Evolutionary conservation across 2,797 vertebrate genomes (phyloP).

Genomic region (Megaceryle alcyon): DNA sequence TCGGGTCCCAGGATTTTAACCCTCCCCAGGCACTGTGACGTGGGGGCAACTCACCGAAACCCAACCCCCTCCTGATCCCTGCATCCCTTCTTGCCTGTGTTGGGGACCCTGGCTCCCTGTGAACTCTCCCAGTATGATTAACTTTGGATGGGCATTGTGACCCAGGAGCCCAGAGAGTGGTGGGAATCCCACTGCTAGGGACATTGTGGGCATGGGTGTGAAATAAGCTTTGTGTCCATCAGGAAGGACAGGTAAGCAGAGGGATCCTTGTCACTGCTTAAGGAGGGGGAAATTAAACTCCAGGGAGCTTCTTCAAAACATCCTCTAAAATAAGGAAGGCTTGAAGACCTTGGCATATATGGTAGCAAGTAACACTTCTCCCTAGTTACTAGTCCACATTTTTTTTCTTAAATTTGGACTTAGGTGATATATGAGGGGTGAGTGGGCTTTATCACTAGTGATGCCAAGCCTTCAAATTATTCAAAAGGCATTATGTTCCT

Average conservation of each 20-base stretch:
- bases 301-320: background rate
- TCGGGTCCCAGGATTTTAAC: background rate
- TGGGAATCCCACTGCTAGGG: background rate
- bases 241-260: accelerated
- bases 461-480: background rate
- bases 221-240: background rate
- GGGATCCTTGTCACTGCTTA: background rate
- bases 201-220: background rate
- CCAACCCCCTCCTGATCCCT: background rate
- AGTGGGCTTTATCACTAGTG: background rate
- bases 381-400: background rate
- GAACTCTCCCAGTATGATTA: background rate
- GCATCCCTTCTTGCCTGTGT: background rate
- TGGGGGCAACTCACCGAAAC: accelerated
- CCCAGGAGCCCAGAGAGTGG: background rate
- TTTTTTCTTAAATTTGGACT: background rate
- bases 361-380: background rate
- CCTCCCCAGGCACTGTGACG: accelerated
- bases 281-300: background rate
- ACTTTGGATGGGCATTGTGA: accelerated
- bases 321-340: background rate
- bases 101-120: background rate
- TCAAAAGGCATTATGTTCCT: background rate
- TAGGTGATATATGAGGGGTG: background rate
- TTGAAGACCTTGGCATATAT: background rate